Conservation (phyloP, 2,888 invertebrate genomes). For the Gymnoscelis rufifasciata region DNA sequence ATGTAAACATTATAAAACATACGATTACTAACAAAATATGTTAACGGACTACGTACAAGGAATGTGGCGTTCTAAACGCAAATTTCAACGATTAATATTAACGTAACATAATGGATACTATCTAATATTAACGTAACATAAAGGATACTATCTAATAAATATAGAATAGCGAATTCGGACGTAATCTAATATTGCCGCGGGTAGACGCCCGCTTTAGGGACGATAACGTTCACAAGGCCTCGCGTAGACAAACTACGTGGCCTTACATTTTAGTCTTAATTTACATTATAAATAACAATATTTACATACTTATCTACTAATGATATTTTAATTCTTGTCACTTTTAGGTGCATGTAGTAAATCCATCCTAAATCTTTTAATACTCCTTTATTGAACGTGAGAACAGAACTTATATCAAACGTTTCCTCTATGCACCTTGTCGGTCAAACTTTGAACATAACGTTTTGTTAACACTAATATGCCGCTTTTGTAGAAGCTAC, state of each 20-base stretch:
- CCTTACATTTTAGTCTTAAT: background rate
- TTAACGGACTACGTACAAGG: constrained; percentile 46
- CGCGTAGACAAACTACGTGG: constrained; percentile 1
- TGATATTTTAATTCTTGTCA: background rate
- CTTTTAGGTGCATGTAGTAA: too few species aligned
- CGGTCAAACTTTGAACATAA: too few species aligned
- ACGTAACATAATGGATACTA: constrained; percentile 35
- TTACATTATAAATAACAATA: constrained; percentile 3
- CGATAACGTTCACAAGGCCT: constrained; percentile 48
- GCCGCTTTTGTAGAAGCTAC: too few species aligned
- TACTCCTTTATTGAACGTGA: too few species aligned
- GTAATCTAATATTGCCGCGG: constrained; percentile 78
- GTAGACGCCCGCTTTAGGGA: constrained; percentile 52
- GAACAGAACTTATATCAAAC: too few species aligned
- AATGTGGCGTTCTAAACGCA: constrained; percentile 73
- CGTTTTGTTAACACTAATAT: too few species aligned
- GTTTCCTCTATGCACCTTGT: too few species aligned
- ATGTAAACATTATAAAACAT: constrained; percentile 76
- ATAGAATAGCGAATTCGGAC: constrained; percentile 59
- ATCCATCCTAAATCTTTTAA: too few species aligned
- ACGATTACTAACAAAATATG: constrained; percentile 58
- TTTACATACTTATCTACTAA: background rate
- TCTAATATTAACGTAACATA: constrained; percentile 45
- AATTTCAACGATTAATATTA: constrained; percentile 57
- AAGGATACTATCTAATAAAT: constrained; percentile 38